Evolutionary conservation across 2,888 invertebrate genomes (phyloP).

Genomic region (Polyommatus iphigenia): DNA sequence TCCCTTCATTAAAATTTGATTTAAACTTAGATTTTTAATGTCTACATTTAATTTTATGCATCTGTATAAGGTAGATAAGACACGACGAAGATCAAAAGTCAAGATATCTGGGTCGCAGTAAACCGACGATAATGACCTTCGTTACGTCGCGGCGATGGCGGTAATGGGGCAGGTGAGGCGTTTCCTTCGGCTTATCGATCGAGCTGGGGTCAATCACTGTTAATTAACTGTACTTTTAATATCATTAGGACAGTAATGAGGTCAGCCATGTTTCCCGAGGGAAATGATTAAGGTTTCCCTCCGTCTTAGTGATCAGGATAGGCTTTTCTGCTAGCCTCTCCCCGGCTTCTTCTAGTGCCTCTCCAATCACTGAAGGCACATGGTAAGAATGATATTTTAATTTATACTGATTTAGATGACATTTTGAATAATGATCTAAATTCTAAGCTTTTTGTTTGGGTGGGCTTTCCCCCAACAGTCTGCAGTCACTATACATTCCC

Average conservation of each 20-base stretch:
- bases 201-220: constrained; percentile 16
- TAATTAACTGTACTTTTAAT: constrained; percentile 27
- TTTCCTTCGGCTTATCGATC: constrained; percentile 20
- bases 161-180: constrained; percentile 16
- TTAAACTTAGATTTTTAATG: too few species aligned
- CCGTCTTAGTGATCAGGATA: neutral
- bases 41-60: too few species aligned
- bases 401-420: too few species aligned
- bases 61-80: neutral
- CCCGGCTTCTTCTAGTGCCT: neutral
- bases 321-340: neutral
- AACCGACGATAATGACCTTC: neutral
- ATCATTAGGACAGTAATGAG: constrained; percentile 24
- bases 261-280: neutral
- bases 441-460: too few species aligned
- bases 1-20: neutral
- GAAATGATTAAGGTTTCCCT: neutral
- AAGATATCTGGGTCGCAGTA: constrained; percentile 6
- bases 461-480: too few species aligned
- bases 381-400: neutral
- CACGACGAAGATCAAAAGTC: neutral
- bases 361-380: too few species aligned
- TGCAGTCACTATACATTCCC: neutral
- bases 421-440: too few species aligned
- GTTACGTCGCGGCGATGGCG: neutral